Percentiles rank a stretch among this genome's conserved stretches.
Conservation (phyloP, 1,140 invertebrate genomes). For the Drosophila subobscura region DNA sequence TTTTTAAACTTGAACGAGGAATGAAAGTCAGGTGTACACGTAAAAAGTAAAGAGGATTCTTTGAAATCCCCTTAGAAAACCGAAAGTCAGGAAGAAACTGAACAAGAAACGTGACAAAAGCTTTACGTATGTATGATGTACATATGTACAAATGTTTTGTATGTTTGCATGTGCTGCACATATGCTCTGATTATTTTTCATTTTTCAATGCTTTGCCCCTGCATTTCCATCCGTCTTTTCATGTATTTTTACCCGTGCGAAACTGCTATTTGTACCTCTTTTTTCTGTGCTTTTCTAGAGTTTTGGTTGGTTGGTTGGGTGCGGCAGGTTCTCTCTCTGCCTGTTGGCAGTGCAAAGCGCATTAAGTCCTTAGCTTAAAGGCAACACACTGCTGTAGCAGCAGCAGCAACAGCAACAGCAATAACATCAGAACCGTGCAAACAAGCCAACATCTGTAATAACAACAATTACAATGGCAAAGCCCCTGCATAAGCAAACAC, state of each 20-base stretch:
- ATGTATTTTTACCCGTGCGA: slow-evolving; percentile 21
- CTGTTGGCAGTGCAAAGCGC: slow-evolving; percentile 55
- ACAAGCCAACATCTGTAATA: slow-evolving; percentile 53
- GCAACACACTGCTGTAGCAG: slow-evolving; percentile 42
- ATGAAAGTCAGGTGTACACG: too few relatives aligned
- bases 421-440: too few relatives aligned
- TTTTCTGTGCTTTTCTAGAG: slow-evolving; percentile 34
- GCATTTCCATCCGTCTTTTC: slow-evolving; percentile 48
- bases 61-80: too few relatives aligned
- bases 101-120: slow-evolving; percentile 42
- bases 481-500: slow-evolving; percentile 31
- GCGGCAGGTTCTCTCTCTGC: slow-evolving; percentile 14
- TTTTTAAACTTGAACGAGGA: too few relatives aligned
- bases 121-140: neutral
- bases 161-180: too few relatives aligned
- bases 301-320: slow-evolving; percentile 20
- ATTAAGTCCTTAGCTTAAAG: slow-evolving; percentile 77
- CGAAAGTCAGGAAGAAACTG: too few relatives aligned
- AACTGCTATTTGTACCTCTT: slow-evolving; percentile 44
- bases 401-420: slow-evolving; percentile 39
- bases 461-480: slow-evolving; percentile 65
- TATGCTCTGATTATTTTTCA: neutral
- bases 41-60: too few relatives aligned
- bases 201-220: slow-evolving; percentile 31
- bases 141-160: neutral